Conservation (phyloP, 2,888 invertebrate species). For the Apomyelois bistriatella region DNA sequence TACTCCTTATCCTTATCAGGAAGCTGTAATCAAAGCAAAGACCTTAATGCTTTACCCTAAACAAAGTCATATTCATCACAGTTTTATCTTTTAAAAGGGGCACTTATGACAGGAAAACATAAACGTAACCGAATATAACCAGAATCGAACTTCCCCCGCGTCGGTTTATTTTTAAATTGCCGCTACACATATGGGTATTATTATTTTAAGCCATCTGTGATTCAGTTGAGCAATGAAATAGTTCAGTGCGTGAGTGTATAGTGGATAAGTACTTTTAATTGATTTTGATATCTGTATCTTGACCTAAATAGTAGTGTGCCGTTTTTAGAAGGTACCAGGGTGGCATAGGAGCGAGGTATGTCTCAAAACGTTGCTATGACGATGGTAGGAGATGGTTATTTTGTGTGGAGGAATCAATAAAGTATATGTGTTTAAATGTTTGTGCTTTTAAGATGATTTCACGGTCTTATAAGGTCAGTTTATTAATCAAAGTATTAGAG, state of each 20-base stretch:
- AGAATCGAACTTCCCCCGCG: conserved; percentile 62
- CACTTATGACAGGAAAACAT: conserved; percentile 41
- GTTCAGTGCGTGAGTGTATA: conserved; percentile 35
- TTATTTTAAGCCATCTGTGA: conserved; percentile 61
- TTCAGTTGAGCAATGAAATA: conserved; percentile 42
- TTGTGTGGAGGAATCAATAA: conserved; percentile 34
- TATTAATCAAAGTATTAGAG: too few species aligned
- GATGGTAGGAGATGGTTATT: conserved; percentile 37
- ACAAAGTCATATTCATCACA: conserved; percentile 4
- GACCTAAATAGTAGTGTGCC: conserved; percentile 58
- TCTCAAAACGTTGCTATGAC: conserved; percentile 54
- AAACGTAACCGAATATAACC: conserved; percentile 52
- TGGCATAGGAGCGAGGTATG: conserved; percentile 47
- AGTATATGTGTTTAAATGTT: conserved; percentile 21
- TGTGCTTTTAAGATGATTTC: conserved; percentile 33
- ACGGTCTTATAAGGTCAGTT: conserved; percentile 43
- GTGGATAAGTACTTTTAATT: conserved; percentile 30
- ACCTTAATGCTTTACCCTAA: not conserved
- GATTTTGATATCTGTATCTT: conserved; percentile 38
- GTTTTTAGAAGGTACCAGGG: conserved; percentile 49
- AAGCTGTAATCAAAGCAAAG: conserved; percentile 4
- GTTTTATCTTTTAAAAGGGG: conserved; percentile 11
- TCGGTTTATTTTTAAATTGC: conserved; percentile 65
- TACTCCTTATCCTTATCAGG: conserved; percentile 6
- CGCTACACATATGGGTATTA: conserved; percentile 58